phyloP scores from a whole-genome alignment of 2,113 vertebrate genomes.

The Paraplagusia blochii region DNA sequence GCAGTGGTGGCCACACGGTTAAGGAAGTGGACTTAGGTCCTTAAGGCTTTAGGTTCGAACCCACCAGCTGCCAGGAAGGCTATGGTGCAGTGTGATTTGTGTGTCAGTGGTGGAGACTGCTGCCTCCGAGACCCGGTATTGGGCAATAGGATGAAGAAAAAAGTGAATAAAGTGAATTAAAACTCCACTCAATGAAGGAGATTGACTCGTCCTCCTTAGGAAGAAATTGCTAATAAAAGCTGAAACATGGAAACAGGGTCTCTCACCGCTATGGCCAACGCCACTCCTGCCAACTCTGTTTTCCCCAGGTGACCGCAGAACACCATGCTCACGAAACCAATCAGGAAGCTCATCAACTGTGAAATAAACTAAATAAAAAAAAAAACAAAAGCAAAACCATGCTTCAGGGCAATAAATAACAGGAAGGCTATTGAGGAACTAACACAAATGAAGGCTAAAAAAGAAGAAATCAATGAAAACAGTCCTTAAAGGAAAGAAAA shows the following conservation, averaged over 20 bases:
- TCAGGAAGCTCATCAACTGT: slow-evolving; percentile 86
- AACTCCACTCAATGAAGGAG: background rate
- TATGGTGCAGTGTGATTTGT: too few relatives aligned
- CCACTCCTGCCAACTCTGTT: slow-evolving; percentile 80
- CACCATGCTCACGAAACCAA: slow-evolving; percentile 86
- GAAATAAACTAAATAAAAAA: slow-evolving; percentile 76
- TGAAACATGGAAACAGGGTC: background rate
- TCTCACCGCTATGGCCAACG: slow-evolving; percentile 80
- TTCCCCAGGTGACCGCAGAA: slow-evolving; percentile 92
- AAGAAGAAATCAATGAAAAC: background rate
- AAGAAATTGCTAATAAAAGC: slow-evolving; percentile 1
- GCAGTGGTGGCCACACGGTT: too few relatives aligned
- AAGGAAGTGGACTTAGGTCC: too few relatives aligned
- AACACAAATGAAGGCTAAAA: slow-evolving; percentile 13
- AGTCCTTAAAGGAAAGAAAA: background rate
- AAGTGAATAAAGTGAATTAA: too few relatives aligned
- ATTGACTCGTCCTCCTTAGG: background rate
- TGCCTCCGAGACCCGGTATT: too few relatives aligned
- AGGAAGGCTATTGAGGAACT: slow-evolving; percentile 10
- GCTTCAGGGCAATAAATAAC: background rate
- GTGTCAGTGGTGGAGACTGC: too few relatives aligned
- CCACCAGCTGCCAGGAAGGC: too few relatives aligned
- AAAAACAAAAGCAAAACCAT: slow-evolving; percentile 26
- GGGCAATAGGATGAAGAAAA: too few relatives aligned
- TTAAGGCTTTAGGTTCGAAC: too few relatives aligned